These are phyloP conservation scores for Harpagoxenus sublaevis DNA, from an alignment of 2,888 invertebrate species.

Conservation along the genomic window DNA sequence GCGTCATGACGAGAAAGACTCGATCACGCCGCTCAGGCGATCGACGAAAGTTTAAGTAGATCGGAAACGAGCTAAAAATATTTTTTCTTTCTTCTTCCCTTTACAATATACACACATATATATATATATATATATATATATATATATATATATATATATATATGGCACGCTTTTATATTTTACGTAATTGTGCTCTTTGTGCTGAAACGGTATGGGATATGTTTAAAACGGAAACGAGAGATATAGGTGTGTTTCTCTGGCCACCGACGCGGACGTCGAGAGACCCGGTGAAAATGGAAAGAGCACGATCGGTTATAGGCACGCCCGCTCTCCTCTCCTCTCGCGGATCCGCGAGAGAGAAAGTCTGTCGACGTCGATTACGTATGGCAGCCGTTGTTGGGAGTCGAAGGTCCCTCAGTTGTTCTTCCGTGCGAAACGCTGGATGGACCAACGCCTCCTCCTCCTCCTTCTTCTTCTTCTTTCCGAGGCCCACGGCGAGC, in stretches of 20 bases:
- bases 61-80: slow-evolving; percentile 12
- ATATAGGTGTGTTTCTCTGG: neutral
- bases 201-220: neutral
- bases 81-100: neutral
- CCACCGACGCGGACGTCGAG: neutral
- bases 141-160: too few relatives aligned
- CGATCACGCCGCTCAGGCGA: neutral
- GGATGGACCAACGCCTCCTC: slow-evolving; percentile 75
- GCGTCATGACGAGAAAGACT: neutral
- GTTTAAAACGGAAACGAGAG: slow-evolving; percentile 32
- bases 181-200: slow-evolving; percentile 12
- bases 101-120: neutral
- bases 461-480: slow-evolving; percentile 64
- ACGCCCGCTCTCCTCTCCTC: slow-evolving; percentile 57
- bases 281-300: slow-evolving; percentile 44
- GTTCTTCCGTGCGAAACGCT: slow-evolving; percentile 70
- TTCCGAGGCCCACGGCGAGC: neutral
- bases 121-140: too few relatives aligned
- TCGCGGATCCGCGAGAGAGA: slow-evolving; percentile 70
- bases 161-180: neutral
- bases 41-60: slow-evolving; percentile 33
- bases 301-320: slow-evolving; percentile 45
- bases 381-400: slow-evolving; percentile 70
- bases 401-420: slow-evolving; percentile 76
- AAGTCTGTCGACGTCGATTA: slow-evolving; percentile 77